Conservation (phyloP, 2,797 vertebrate species). For the Sebastes nivosus region DNA sequence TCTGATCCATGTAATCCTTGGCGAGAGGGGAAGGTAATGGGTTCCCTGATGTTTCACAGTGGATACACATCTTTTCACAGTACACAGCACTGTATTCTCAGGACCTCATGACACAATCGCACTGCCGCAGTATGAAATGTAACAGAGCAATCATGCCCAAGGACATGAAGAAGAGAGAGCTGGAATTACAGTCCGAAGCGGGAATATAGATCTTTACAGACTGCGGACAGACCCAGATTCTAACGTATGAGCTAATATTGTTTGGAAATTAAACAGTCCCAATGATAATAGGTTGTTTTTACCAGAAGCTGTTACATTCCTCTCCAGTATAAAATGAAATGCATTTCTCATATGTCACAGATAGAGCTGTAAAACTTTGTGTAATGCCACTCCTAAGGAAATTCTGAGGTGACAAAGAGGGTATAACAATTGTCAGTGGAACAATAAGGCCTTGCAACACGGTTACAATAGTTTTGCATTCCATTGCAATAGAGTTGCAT, state of each 20-base stretch:
- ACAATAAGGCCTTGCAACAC: not conserved
- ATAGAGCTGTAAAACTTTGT: not conserved
- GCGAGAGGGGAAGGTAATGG: constrained; percentile 39
- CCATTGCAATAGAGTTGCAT: not conserved
- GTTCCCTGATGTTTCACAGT: constrained; percentile 42
- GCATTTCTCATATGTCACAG: not conserved
- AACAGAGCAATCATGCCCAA: constrained; percentile 33
- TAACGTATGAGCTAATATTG: constrained; percentile 19
- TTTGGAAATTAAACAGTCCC: constrained; percentile 27
- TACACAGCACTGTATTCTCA: constrained; percentile 15
- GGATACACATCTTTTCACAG: constrained; percentile 43
- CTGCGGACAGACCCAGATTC: not conserved
- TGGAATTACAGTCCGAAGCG: constrained; percentile 22
- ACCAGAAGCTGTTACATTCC: not conserved
- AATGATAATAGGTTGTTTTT: constrained; percentile 20
- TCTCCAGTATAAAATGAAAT: constrained; percentile 5
- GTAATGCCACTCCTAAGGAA: not conserved
- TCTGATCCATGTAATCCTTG: constrained; percentile 46
- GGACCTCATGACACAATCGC: constrained; percentile 35
- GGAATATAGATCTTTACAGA: constrained; percentile 13
- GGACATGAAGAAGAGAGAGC: constrained; percentile 11
- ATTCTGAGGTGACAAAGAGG: not conserved
- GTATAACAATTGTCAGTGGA: not conserved
- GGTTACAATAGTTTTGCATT: not conserved
- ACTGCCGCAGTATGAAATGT: constrained; percentile 23